Evolutionary conservation across 2,113 vertebrate species (phyloP), one percentile per base, ranked within the genome.

Genomic region (Drymodes brunneopygia): DNA sequence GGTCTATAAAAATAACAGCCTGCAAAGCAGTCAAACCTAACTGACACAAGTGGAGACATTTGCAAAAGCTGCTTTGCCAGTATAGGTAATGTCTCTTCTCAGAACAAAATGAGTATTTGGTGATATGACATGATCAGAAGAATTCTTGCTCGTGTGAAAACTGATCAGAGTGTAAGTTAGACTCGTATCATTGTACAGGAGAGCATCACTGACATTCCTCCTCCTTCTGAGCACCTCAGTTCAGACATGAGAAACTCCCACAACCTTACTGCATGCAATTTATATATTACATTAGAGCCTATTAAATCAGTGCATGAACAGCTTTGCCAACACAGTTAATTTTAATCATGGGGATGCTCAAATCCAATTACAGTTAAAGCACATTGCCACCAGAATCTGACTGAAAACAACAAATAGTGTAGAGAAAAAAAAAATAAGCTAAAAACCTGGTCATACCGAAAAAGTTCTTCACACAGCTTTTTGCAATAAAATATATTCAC

Each of bases 1-100:
- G 80, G 83, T 90, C 81, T 90, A 86, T 86, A 93, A 93, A 95
- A 94, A 81, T 38, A 87, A 75, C 62, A 93, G 72, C 60, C 73
- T 65, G 31, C 11, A 4, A 87, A 95, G 91, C 91, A 96, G 75
- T 75, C 86, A 85, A 79, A 69, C 60, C 40, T 58, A 44, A 57
- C n/a, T 74, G 70, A 94, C 81, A 91, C 0, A 10, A 80, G 79
- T 4, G 0, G 40, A 94, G 84, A 82, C 81, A 82, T 61, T 53
- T 75, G 36, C 81, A 95, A 91, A 94, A 94, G 81, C 81, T 65
- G 81, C 54, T 94, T 53, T 95, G 42, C 56, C 72, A 62, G 62
- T 29, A 85, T 50, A 48, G 38, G 44, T 66, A 53, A 69, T 35
- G 35, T 36, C 75, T 47, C 35, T 83, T 33, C 45, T 54, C 71